Percentiles rank a stretch among this genome's conserved stretches.
These are phyloP conservation scores for Hydriomena furcata DNA, from an alignment of 2,888 invertebrate genomes.

Conservation along the genomic window DNA sequence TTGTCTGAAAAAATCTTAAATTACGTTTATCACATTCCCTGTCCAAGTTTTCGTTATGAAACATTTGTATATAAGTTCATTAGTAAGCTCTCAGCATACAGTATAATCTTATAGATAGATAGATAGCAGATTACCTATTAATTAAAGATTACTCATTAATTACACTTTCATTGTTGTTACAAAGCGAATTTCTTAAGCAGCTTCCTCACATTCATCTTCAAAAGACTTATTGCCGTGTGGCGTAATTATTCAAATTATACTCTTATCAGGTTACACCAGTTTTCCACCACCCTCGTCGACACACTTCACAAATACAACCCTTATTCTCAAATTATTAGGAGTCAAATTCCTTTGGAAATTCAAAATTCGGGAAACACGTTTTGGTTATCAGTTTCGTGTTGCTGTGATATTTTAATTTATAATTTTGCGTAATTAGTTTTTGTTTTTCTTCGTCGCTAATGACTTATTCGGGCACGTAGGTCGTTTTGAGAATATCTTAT, in stretches of 20 bases:
- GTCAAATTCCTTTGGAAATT: conserved; percentile 25
- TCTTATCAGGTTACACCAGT: conserved; percentile 73
- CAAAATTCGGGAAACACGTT: conserved; percentile 38
- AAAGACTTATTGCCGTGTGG: conserved; percentile 57
- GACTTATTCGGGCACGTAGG: conserved; percentile 20
- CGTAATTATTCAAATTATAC: conserved; percentile 77
- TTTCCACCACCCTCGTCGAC: conserved; percentile 55
- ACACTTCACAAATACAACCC: conserved; percentile 27
- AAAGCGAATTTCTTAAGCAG: conserved; percentile 46
- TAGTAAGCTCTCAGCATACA: background rate
- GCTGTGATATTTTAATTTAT: conserved; percentile 50
- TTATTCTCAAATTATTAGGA: conserved; percentile 33
- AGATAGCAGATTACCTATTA: conserved; percentile 19
- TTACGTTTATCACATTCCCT: too few relatives aligned
- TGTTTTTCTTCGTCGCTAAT: conserved; percentile 41
- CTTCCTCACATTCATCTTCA: conserved; percentile 68
- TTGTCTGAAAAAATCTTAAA: background rate
- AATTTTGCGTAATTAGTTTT: conserved; percentile 44
- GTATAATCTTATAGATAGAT: background rate
- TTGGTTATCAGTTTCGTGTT: conserved; percentile 45
- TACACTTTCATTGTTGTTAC: conserved; percentile 43
- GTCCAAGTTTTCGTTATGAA: too few relatives aligned
- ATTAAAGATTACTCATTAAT: conserved; percentile 30
- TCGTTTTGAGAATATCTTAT: background rate
- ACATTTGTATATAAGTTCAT: too few relatives aligned